phyloP scores from a whole-genome alignment of 2,113 vertebrate genomes.

The Orthochromis malagaraziensis region DNA sequence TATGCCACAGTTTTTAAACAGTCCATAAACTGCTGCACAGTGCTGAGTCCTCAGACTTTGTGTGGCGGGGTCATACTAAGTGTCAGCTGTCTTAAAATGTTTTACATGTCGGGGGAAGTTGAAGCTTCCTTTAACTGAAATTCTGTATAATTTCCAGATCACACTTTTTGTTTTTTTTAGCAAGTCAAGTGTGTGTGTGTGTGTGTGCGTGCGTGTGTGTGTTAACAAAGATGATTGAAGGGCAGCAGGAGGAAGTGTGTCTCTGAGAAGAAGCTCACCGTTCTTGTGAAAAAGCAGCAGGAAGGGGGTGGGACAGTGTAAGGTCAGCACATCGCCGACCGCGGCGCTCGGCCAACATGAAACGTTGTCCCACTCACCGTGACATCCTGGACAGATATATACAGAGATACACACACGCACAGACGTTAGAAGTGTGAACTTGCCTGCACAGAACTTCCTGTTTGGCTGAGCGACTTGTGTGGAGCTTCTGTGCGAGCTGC shows the following conservation, averaged over 20 bases:
- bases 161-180: fast-evolving
- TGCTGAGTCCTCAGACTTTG: not conserved
- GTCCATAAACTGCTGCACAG: not conserved
- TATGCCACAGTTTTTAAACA: not conserved
- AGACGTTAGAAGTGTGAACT: not conserved
- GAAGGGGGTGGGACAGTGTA: slow-evolving; percentile 58
- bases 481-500: not conserved
- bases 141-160: not conserved
- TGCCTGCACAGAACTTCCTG: not conserved
- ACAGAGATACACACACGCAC: not conserved
- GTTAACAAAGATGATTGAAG: not conserved
- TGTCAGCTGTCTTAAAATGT: not conserved
- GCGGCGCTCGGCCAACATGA: slow-evolving; percentile 57
- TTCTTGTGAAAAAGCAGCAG: slow-evolving; percentile 56
- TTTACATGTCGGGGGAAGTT: not conserved
- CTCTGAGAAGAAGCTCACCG: slow-evolving; percentile 27
- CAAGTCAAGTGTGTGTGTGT: not conserved
- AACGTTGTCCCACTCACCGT: slow-evolving; percentile 61
- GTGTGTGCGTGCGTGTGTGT: not conserved
- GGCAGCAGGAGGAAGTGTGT: not conserved
- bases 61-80: not conserved
- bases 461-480: not conserved
- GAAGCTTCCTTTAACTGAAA: not conserved
- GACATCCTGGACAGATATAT: slow-evolving; percentile 54
- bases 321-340: slow-evolving; percentile 50